These are phyloP conservation scores for Polia nebulosa DNA, from an alignment of 2,888 invertebrate genomes.

Conservation along the genomic window DNA sequence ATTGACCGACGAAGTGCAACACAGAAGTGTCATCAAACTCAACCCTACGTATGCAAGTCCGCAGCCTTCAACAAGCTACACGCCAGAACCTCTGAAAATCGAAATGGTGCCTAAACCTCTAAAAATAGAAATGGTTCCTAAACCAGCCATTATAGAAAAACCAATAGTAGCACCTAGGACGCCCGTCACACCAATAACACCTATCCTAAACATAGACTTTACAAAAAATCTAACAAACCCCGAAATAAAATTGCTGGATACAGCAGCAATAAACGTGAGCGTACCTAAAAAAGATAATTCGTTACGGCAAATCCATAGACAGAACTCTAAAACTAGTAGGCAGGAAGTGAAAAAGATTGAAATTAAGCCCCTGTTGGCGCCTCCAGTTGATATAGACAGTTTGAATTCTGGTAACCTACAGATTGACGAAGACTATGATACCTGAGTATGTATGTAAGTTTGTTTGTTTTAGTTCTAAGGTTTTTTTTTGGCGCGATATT, in stretches of 20 bases:
- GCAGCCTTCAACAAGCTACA: slow-evolving; percentile 85
- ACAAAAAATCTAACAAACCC: slow-evolving; percentile 82
- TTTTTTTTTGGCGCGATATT: slow-evolving; percentile 69
- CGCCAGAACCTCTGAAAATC: slow-evolving; percentile 74
- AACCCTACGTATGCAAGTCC: slow-evolving; percentile 85
- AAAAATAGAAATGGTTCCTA: slow-evolving; percentile 76
- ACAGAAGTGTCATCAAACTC: slow-evolving; percentile 83
- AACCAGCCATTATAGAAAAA: slow-evolving; percentile 53
- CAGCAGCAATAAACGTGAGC: slow-evolving; percentile 70
- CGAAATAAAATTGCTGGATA: slow-evolving; percentile 85
- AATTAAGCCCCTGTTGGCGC: slow-evolving; percentile 67
- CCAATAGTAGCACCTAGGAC: slow-evolving; percentile 62
- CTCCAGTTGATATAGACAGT: slow-evolving; percentile 80
- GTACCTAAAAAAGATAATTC: slow-evolving; percentile 73
- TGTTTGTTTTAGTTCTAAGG: slow-evolving; percentile 74
- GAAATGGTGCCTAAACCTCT: slow-evolving; percentile 75
- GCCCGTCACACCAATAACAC: slow-evolving; percentile 75
- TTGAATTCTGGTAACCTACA: slow-evolving; percentile 86
- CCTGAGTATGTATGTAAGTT: slow-evolving; percentile 82
- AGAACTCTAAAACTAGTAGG: slow-evolving; percentile 79
- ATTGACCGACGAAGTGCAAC: slow-evolving; percentile 75
- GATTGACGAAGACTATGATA: slow-evolving; percentile 90
- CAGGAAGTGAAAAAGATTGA: slow-evolving; percentile 78
- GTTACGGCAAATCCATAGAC: slow-evolving; percentile 73
- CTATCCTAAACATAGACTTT: slow-evolving; percentile 87